Evolutionary conservation across 2,888 invertebrate genomes (phyloP), one percentile per base, ranked within the genome.

Genomic region (Stenodera caucasica): DNA sequence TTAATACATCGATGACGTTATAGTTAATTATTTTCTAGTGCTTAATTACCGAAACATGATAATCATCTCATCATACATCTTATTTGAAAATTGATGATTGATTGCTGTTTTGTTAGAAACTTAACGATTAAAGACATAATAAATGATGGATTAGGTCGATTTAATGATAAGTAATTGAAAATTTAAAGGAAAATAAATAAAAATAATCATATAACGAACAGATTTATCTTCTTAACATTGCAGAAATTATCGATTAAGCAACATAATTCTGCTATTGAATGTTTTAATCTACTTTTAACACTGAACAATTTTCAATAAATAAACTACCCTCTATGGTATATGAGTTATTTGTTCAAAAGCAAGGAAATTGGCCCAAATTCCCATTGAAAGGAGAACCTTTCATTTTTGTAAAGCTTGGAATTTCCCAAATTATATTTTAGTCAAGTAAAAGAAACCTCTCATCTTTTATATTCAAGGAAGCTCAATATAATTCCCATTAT

Each of bases 1-100:
- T 71, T 74, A 72, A 76, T 76, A 75, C 74, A 75, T 75, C 73
- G 76, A 75, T 74, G 75, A 76, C 75, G 76, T 70, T 69, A 61
- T 71, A 70, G 75, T 76, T 76, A 77, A 78, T 78, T 78, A 78
- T 77, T 74, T 73, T 73, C 72, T 70, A 75, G 74, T 70, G 74
- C 75, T 75, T 78, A 77, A 78, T 78, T 77, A 77, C 73, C 65
- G 68, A 70, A 73, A 77, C 77, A 75, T 71, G 74, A 71, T 76
- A 73, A 76, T 76, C 74, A 77, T 75, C 76, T 73, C 72, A 72
- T 76, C 75, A 72, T 76, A 76, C 76, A 75, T 77, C 75, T 75
- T 77, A 71, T 71, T 71, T 66, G 62, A 52, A 32, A 64, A 65
- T 63, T 59, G 61, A 72, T 76, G 75, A 76, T 76, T 72, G 75